These are phyloP conservation scores for Hartigia nigra DNA, from an alignment of 2,888 invertebrate genomes.

Conservation along the genomic window DNA sequence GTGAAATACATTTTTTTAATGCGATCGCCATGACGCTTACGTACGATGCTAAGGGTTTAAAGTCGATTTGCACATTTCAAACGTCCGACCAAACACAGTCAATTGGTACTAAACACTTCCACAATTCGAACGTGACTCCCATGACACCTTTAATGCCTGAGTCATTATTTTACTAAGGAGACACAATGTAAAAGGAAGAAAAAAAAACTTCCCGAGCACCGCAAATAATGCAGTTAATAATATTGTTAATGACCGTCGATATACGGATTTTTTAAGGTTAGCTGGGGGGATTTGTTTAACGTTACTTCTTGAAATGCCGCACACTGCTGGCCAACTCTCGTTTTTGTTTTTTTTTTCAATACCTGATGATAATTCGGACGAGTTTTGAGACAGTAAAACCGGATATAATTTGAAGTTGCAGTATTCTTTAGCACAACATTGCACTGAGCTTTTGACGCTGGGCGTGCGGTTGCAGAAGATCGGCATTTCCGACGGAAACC, in stretches of 20 bases:
- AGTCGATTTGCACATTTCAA: not conserved
- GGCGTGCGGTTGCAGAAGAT: slow-evolving; percentile 66
- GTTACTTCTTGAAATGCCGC: slow-evolving; percentile 48
- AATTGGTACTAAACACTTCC: not conserved
- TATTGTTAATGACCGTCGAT: slow-evolving; percentile 28
- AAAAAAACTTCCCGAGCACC: slow-evolving; percentile 11
- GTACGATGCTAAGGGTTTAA: not conserved
- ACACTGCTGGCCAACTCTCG: slow-evolving; percentile 65
- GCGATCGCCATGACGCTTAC: not conserved
- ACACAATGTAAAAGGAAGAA: not conserved
- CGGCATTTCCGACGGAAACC: slow-evolving; percentile 74
- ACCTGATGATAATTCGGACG: slow-evolving; percentile 67
- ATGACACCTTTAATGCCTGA: not conserved
- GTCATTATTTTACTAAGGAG: not conserved
- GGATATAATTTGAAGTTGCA: slow-evolving; percentile 70
- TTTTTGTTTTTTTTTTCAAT: slow-evolving; percentile 48
- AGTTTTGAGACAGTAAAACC: slow-evolving; percentile 59
- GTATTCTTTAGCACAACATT: slow-evolving; percentile 70
- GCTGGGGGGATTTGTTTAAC: slow-evolving; percentile 1
- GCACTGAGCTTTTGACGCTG: slow-evolving; percentile 58
- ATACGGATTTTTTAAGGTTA: slow-evolving; percentile 19
- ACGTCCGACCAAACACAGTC: not conserved
- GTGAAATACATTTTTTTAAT: not conserved
- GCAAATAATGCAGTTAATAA: slow-evolving; percentile 29
- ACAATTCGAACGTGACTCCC: not conserved